phyloP scores from a whole-genome alignment of 2,888 invertebrate species.

The Cerceris rybyensis region DNA sequence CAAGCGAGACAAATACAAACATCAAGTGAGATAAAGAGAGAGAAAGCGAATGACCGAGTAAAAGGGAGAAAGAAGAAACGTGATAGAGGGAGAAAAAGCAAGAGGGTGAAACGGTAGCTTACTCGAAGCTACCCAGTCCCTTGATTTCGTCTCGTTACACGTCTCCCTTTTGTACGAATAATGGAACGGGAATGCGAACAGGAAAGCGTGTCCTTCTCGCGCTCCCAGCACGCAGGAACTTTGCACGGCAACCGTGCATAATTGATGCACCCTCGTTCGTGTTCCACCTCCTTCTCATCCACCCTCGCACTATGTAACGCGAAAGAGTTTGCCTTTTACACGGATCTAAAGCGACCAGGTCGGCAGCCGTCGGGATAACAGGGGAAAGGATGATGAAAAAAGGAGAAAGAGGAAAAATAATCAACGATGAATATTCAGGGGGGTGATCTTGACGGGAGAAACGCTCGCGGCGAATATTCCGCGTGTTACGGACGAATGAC shows the following conservation, averaged over 20 bases:
- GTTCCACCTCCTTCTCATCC: constrained; percentile 21
- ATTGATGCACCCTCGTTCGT: constrained; percentile 44
- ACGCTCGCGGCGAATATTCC: constrained; percentile 32
- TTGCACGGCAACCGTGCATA: constrained; percentile 43
- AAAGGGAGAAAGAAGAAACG: background rate
- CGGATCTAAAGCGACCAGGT: background rate
- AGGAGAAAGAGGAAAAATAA: constrained; percentile 34
- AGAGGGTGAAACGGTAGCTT: background rate
- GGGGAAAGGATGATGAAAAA: background rate
- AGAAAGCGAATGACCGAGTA: no score
- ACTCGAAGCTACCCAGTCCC: constrained; percentile 4
- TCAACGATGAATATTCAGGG: constrained; percentile 59
- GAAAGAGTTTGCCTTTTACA: constrained; percentile 39
- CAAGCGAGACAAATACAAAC: no score
- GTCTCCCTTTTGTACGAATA: constrained; percentile 19
- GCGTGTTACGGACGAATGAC: constrained; percentile 41
- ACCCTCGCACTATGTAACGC: constrained; percentile 32
- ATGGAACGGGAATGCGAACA: constrained; percentile 16
- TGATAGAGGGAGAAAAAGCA: background rate
- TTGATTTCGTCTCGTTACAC: constrained; percentile 36
- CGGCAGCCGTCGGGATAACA: background rate
- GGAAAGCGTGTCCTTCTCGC: constrained; percentile 10
- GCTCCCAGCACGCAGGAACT: constrained; percentile 16
- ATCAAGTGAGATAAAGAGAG: no score
- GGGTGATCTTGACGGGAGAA: constrained; percentile 36